Conservation (phyloP, 2,113 vertebrate genomes). For the Cephalophus harveyi region DNA sequence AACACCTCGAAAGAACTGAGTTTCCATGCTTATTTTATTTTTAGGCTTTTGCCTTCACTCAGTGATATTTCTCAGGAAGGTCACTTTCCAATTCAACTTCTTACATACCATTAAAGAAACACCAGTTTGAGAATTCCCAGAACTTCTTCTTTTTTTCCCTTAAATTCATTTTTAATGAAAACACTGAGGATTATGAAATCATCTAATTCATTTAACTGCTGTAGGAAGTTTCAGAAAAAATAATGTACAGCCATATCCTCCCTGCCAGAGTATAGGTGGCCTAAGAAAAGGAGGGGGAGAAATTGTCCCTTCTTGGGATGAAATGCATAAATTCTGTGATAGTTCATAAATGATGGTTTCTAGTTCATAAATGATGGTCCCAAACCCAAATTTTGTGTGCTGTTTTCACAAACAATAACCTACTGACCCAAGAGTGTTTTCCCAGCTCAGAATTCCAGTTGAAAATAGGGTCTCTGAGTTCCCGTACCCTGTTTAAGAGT, state of each 20-base stretch:
- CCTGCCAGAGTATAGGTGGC: neutral
- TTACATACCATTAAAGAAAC: neutral
- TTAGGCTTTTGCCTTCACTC: neutral
- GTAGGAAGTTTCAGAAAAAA: neutral
- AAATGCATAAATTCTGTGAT: neutral
- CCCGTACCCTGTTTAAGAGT: neutral
- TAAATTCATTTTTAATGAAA: neutral
- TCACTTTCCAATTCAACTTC: conserved; percentile 13
- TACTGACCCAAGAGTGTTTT: neutral
- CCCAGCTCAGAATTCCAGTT: neutral
- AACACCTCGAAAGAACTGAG: neutral
- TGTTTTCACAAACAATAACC: neutral
- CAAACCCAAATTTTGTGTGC: neutral
- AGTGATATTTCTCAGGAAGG: neutral
- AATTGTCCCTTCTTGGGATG: neutral
- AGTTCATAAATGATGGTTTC: neutral
- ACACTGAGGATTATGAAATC: neutral
- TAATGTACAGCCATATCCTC: neutral
- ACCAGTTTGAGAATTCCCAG: conserved; percentile 10
- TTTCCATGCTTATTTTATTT: neutral
- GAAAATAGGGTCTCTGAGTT: no score
- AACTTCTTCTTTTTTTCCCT: neutral
- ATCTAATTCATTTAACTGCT: conserved; percentile 20
- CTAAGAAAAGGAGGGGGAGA: neutral
- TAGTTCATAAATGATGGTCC: neutral